Conservation (phyloP, 2,888 invertebrate species). For the Chalcosyrphus nemorum region DNA sequence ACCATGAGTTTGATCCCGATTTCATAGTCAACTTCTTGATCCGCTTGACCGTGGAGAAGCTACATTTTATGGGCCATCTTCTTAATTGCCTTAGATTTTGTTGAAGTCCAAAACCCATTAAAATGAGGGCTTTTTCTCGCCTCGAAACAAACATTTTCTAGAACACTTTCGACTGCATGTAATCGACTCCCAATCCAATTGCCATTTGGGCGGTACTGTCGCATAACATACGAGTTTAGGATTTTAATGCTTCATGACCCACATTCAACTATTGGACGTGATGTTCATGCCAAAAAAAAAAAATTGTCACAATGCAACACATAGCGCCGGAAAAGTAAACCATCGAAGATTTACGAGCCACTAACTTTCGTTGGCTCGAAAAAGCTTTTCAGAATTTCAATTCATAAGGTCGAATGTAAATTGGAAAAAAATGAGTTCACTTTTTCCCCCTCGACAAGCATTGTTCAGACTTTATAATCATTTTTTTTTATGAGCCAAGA, state of each 20-base stretch:
- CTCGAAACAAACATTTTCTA: no score
- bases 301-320: slow-evolving; percentile 28
- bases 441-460: slow-evolving; percentile 17
- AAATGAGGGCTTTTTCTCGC: neutral
- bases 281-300: slow-evolving; percentile 34
- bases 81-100: no score
- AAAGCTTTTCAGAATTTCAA: slow-evolving; percentile 41
- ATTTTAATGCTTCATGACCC: slow-evolving; percentile 24
- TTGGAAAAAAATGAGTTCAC: slow-evolving; percentile 12
- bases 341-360: neutral
- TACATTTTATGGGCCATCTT: no score
- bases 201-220: slow-evolving; percentile 2
- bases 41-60: no score
- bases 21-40: no score
- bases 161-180: slow-evolving; percentile 30
- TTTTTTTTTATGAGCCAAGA: neutral
- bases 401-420: slow-evolving; percentile 57
- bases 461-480: slow-evolving; percentile 18
- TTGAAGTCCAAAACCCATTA: no score
- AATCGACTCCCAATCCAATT: neutral
- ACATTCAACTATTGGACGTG: slow-evolving; percentile 45
- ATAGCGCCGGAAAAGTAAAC: slow-evolving; percentile 41
- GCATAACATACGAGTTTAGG: slow-evolving; percentile 7
- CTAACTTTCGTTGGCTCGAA: slow-evolving; percentile 35
- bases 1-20: no score